Evolutionary conservation across 2,113 vertebrate genomes (phyloP), one percentile per base, ranked within the genome.

Genomic region (Phocoena phocoena): DNA sequence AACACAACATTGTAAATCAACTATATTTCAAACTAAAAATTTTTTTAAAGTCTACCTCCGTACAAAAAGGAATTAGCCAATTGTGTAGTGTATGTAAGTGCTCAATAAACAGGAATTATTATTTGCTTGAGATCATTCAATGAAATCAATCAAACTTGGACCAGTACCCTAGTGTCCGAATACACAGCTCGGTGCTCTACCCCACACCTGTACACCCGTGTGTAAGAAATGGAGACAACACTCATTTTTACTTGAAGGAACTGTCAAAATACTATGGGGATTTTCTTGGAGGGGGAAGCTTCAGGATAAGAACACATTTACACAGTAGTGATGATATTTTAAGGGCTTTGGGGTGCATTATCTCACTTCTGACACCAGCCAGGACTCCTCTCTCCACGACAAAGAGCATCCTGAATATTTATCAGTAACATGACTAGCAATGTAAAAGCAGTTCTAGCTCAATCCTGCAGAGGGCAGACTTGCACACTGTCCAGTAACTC

Each of bases 391-490:
- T 67, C 21, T 38, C 26, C 17, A 62, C 23, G 63, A 26, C 58
- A 38, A 60, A 81, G 33, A 20, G 5, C 6, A 8, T 6, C 4
- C 36, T 70, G 13, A 63, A 8, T 80, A 67, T 31, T 50, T 28
- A 44, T 47, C 81, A 13, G 67, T 71, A 88, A 70, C 31, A 11
- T 0, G 31, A n/a, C 36, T 11, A 31, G 31, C 50, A 50, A 83
- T 65, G 33, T 62, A 33, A 70, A 76, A 47, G 63, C 77, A 96
- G 79, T 97, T 96, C 87, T 28, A 92, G 23, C 60, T 96, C 47
- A 38, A 0, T 90, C 89, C 98, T 95, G 96, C 62, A 98, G 98
- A 96, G 96, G 97, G 95, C 93, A 95, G 93, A 73, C 93, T 47
- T 95, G 92, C 86, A 95, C 79, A 55, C 9, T 0, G 8, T 74